Percentiles rank a stretch among this genome's conserved stretches.
These are phyloP conservation scores for Leucoma salicis DNA, from an alignment of 2,888 invertebrate species.

Conservation along the genomic window DNA sequence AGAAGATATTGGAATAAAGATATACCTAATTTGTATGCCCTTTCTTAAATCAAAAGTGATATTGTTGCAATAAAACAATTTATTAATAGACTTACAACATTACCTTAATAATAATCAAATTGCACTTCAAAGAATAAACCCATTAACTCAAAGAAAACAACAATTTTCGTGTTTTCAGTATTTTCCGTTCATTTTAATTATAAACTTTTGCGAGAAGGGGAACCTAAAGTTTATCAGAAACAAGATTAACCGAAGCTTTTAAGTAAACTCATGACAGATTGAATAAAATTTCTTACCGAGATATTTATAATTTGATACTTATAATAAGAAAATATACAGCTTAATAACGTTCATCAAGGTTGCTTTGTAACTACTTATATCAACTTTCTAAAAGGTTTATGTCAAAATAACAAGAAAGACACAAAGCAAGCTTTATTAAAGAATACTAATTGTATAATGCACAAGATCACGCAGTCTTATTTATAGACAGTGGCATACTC, in stretches of 20 bases:
- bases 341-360: too few species aligned
- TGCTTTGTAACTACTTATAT: too few species aligned
- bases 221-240: conserved; percentile 26
- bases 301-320: conserved; percentile 28
- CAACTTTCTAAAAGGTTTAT: too few species aligned
- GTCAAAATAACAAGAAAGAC: too few species aligned
- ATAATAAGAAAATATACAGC: neutral
- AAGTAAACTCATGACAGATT: conserved; percentile 32
- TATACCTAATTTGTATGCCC: too few species aligned
- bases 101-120: conserved; percentile 4
- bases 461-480: too few species aligned
- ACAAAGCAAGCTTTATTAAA: too few species aligned
- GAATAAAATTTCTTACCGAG: conserved; percentile 29
- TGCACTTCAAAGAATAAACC: conserved; percentile 5
- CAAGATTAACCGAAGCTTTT: conserved; percentile 28
- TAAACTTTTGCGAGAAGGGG: conserved; percentile 23
- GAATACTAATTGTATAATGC: too few species aligned
- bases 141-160: conserved; percentile 12
- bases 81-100: neutral
- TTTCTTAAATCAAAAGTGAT: too few species aligned
- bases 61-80: neutral
- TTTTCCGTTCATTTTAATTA: conserved; percentile 25
- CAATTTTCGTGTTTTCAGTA: conserved; percentile 13
- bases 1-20: too few species aligned
- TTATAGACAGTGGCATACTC: too few species aligned